A percentile compares a stretch with the other conserved stretches of the same genome.
Evolutionary conservation across 2,888 invertebrate genomes (phyloP).

Genomic region (Eurytoma adleriae): DNA sequence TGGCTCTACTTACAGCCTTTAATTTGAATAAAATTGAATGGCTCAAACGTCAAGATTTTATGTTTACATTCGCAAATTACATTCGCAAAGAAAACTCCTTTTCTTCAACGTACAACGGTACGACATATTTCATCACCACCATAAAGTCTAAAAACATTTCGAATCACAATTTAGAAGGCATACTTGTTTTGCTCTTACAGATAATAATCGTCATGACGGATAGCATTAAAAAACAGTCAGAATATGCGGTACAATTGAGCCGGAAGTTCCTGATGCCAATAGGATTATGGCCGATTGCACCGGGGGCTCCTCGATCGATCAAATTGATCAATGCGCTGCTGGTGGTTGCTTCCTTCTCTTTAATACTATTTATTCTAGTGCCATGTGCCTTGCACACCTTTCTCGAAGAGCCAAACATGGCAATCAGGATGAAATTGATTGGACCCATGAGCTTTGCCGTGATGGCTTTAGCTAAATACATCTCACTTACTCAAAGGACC

Average conservation of each 20-base stretch:
- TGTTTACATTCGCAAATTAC: too few species aligned
- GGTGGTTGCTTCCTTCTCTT: conserved; percentile 45
- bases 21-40: too few species aligned
- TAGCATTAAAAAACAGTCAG: background rate
- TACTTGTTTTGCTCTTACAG: too few species aligned
- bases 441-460: conserved; percentile 62
- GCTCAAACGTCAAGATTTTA: too few species aligned
- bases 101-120: too few species aligned
- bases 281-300: conserved; percentile 63
- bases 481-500: conserved; percentile 49
- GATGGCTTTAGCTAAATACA: conserved; percentile 64
- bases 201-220: too few species aligned
- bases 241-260: conserved; percentile 64
- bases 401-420: conserved; percentile 59
- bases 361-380: conserved; percentile 58
- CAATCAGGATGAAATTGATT: conserved; percentile 59
- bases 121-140: too few species aligned
- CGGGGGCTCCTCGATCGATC: background rate
- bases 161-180: too few species aligned
- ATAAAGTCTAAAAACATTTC: too few species aligned
- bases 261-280: conserved; percentile 65
- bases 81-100: too few species aligned
- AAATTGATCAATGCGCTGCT: background rate
- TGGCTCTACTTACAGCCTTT: too few species aligned
- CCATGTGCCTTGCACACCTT: conserved; percentile 56